These are phyloP conservation scores for Philypnodon macrostomus DNA, from an alignment of 2,797 vertebrate species.

Conservation along the genomic window DNA sequence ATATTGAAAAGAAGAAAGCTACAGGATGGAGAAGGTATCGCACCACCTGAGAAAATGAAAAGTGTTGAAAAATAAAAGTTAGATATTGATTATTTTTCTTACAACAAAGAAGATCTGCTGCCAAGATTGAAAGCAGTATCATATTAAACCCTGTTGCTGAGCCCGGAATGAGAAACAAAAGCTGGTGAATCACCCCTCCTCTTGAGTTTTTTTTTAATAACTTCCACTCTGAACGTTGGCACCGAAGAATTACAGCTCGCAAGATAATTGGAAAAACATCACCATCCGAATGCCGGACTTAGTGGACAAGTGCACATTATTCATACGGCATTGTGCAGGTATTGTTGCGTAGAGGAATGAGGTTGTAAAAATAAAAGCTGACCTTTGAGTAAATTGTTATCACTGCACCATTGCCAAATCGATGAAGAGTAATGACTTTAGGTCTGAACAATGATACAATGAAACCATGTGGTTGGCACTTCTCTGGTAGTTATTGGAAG, in stretches of 20 bases:
- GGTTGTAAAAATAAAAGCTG: constrained; percentile 35
- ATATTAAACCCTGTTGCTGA: constrained; percentile 55
- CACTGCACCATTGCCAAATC: constrained; percentile 26
- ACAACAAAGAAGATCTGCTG: constrained; percentile 54
- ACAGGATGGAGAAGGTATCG: constrained; percentile 6
- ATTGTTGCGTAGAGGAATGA: constrained; percentile 34
- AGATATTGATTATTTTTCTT: constrained; percentile 55
- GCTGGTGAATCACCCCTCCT: constrained; percentile 30
- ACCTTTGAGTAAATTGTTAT: constrained; percentile 34
- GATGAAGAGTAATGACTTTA: constrained; percentile 11
- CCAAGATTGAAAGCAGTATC: constrained; percentile 53
- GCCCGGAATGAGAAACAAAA: constrained; percentile 59
- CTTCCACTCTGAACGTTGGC: constrained; percentile 48
- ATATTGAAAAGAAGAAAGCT: constrained; percentile 13
- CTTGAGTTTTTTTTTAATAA: constrained; percentile 53
- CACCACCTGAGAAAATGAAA: constrained; percentile 34
- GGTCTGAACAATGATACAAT: neutral
- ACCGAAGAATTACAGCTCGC: constrained; percentile 57
- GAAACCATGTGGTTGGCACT: neutral
- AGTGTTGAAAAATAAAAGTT: constrained; percentile 11
- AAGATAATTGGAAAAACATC: constrained; percentile 68
- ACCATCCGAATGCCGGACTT: constrained; percentile 31
- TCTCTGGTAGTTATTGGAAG: neutral
- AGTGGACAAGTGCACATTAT: constrained; percentile 36
- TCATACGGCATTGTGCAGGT: constrained; percentile 33